These are phyloP conservation scores for Oeneis ivallda DNA, from an alignment of 2,888 invertebrate genomes.

Conservation along the genomic window DNA sequence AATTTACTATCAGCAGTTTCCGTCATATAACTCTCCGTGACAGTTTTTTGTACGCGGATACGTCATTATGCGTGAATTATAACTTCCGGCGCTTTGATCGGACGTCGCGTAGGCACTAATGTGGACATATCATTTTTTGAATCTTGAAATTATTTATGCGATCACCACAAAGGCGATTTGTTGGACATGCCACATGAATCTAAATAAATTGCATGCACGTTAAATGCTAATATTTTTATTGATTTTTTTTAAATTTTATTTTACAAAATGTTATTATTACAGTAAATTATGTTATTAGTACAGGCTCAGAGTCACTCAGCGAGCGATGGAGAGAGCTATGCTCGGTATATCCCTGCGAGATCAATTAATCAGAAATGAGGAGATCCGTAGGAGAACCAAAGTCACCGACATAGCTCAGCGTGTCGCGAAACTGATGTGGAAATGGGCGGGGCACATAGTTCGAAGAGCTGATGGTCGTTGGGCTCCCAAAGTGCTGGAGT, in stretches of 20 bases:
- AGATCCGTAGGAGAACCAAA: no score
- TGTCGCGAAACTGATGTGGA: no score
- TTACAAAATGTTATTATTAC: neutral
- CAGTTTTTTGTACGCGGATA: slow-evolving; percentile 36
- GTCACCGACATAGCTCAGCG: no score
- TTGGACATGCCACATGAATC: slow-evolving; percentile 15
- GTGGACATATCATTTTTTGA: slow-evolving; percentile 35
- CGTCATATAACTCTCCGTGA: slow-evolving; percentile 40
- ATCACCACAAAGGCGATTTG: slow-evolving; percentile 27
- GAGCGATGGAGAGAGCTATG: no score
- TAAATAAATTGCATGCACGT: slow-evolving; percentile 11
- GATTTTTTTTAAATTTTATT: neutral
- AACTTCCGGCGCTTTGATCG: slow-evolving; percentile 54
- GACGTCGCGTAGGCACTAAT: slow-evolving; percentile 30
- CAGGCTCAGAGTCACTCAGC: no score
- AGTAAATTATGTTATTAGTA: no score
- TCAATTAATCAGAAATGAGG: no score
- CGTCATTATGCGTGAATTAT: slow-evolving; percentile 47
- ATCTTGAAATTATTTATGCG: slow-evolving; percentile 39
- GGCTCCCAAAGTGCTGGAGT: no score
- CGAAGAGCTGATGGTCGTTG: no score
- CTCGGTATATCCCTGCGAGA: no score
- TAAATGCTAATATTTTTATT: neutral
- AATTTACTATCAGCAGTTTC: slow-evolving; percentile 49
- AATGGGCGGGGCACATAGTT: no score